Evolutionary conservation across 2,888 invertebrate species (phyloP).

Genomic region (Andrena hattorfiana): DNA sequence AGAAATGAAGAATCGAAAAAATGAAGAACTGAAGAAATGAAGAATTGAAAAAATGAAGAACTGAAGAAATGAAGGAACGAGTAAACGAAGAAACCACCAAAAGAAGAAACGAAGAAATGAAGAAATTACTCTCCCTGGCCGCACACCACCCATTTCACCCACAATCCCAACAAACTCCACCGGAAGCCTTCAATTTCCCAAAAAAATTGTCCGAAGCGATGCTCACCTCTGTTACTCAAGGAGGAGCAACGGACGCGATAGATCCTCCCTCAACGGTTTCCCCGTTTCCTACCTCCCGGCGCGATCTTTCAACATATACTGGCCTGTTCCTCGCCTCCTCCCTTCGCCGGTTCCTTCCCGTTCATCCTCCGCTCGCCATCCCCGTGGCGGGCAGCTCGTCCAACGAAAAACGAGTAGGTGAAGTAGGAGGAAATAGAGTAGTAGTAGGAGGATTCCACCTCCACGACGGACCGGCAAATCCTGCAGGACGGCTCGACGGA

Average conservation of each 20-base stretch:
- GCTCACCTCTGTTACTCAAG: neutral
- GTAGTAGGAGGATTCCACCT: slow-evolving; percentile 74
- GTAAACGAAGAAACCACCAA: too few species aligned
- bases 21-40: too few species aligned
- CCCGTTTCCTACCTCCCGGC: neutral
- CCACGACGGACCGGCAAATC: slow-evolving; percentile 68
- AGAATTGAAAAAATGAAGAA: too few species aligned
- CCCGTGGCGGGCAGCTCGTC: slow-evolving; percentile 56
- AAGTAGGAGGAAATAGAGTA: slow-evolving; percentile 71
- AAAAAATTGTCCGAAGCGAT: too few species aligned
- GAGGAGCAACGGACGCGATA: neutral
- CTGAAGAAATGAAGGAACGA: too few species aligned
- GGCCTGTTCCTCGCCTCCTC: slow-evolving; percentile 4
- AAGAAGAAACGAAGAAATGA: too few species aligned
- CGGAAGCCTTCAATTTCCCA: neutral
- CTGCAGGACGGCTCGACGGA: slow-evolving; percentile 77
- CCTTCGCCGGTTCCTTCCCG: slow-evolving; percentile 34
- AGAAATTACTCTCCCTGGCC: too few species aligned
- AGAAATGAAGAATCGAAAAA: too few species aligned
- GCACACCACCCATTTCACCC: too few species aligned
- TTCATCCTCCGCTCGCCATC: slow-evolving; percentile 43
- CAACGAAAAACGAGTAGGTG: slow-evolving; percentile 60
- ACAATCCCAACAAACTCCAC: too few species aligned
- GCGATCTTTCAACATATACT: neutral
- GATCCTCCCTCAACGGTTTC: neutral